Conservation (phyloP, 2,888 invertebrate species). For the Hesperia comma region DNA sequence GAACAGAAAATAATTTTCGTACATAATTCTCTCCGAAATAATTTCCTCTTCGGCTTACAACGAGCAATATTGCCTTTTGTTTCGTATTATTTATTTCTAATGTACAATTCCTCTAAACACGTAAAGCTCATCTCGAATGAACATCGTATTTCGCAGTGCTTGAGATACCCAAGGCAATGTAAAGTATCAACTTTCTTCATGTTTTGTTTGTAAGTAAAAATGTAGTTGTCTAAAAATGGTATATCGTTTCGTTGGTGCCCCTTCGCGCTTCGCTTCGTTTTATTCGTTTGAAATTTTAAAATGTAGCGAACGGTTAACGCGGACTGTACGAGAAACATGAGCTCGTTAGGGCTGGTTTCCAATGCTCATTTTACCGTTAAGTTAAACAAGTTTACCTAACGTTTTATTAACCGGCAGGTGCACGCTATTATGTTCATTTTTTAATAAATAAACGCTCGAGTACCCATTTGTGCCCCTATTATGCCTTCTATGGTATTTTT, state of each 20-base stretch:
- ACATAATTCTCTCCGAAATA: constrained; percentile 15
- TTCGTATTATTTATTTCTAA: constrained; percentile 23
- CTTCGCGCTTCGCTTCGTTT: constrained; percentile 21
- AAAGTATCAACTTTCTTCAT: constrained; percentile 7
- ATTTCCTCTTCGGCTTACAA: constrained; percentile 23
- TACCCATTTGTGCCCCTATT: too few relatives aligned
- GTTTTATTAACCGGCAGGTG: neutral
- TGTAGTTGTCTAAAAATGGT: constrained; percentile 24
- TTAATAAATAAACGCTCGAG: too few relatives aligned
- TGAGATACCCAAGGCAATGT: constrained; percentile 18
- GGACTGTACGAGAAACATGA: constrained; percentile 18
- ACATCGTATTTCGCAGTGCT: constrained; percentile 8
- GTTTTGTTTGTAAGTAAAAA: constrained; percentile 19
- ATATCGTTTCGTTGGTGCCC: constrained; percentile 24
- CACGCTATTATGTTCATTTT: neutral
- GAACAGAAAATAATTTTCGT: constrained; percentile 17
- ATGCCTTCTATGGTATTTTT: too few relatives aligned
- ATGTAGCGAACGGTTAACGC: constrained; percentile 26
- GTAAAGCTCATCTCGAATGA: constrained; percentile 13
- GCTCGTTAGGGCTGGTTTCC: constrained; percentile 19
- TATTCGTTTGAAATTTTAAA: constrained; percentile 26
- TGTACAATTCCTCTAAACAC: constrained; percentile 3
- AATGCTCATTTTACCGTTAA: constrained; percentile 8
- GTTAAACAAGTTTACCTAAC: neutral
- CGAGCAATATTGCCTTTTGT: constrained; percentile 3